Evolutionary conservation across 2,888 invertebrate genomes (phyloP).

Genomic region (Adineta ricciae): DNA sequence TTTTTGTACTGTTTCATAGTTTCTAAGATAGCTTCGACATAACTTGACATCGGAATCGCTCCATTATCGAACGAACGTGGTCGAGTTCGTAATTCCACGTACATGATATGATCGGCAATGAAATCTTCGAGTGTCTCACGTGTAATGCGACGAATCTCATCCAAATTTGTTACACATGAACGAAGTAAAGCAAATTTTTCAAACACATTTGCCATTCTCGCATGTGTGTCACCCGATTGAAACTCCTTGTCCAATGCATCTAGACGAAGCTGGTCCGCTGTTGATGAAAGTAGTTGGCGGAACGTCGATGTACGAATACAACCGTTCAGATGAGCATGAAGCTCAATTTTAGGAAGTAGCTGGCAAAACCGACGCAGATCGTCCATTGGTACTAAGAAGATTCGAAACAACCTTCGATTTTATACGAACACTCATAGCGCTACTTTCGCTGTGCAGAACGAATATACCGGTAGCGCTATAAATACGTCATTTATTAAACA

Average conservation of each 20-base stretch:
- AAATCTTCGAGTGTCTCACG: slow-evolving; percentile 32
- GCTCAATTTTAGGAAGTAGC: slow-evolving; percentile 25
- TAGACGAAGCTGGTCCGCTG: not conserved
- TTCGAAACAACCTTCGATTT: not conserved
- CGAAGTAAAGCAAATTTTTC: slow-evolving; percentile 28
- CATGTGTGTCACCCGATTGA: not conserved
- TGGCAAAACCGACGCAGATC: not conserved
- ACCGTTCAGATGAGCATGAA: slow-evolving; percentile 33
- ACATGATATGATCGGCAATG: slow-evolving; percentile 24
- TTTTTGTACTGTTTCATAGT: slow-evolving; percentile 17
- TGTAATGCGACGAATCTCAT: slow-evolving; percentile 25
- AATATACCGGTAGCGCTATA: too few species aligned
- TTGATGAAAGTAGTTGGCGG: not conserved
- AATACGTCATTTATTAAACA: too few species aligned
- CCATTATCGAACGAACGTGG: slow-evolving; percentile 27
- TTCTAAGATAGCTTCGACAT: slow-evolving; percentile 22
- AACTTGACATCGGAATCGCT: not conserved
- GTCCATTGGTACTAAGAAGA: not conserved
- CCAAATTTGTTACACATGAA: slow-evolving; percentile 25
- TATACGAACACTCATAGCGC: not conserved
- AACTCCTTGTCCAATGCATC: not conserved
- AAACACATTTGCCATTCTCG: slow-evolving; percentile 23
- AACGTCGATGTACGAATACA: slow-evolving; percentile 29
- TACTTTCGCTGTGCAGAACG: not conserved
- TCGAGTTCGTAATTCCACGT: slow-evolving; percentile 27